These are phyloP conservation scores for Rhinichthys osculus DNA, from an alignment of 2,797 vertebrate genomes.

Conservation along the genomic window DNA sequence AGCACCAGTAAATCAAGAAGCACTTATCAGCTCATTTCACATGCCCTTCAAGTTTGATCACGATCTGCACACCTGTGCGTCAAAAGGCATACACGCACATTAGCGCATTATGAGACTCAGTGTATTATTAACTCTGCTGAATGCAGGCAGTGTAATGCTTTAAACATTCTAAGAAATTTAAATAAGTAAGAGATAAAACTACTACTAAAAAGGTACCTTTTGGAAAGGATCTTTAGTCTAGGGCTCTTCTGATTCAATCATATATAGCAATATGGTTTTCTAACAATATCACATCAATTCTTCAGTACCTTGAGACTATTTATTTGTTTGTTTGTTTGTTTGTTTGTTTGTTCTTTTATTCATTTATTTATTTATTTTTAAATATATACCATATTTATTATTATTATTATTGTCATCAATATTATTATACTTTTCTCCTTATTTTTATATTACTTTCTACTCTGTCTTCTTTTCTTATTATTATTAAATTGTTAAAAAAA, in stretches of 20 bases:
- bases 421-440: too few relatives aligned
- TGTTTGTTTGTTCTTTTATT: too few relatives aligned
- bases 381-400: too few relatives aligned
- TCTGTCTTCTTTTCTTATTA: not conserved
- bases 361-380: too few relatives aligned
- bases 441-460: too few relatives aligned
- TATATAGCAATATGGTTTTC: not conserved
- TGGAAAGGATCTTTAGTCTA: not conserved
- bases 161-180: not conserved
- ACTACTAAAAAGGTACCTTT: not conserved
- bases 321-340: not conserved
- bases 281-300: not conserved
- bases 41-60: conserved; percentile 67
- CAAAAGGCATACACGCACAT: conserved; percentile 30
- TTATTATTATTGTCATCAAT: too few relatives aligned
- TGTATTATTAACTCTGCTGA: conserved; percentile 11
- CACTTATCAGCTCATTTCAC: conserved; percentile 77
- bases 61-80: conserved; percentile 36
- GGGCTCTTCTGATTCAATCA: not conserved
- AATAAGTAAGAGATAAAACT: not conserved
- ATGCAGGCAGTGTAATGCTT: not conserved
- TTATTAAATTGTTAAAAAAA: not conserved
- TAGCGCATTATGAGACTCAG: conserved; percentile 3
- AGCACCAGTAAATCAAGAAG: conserved; percentile 76
- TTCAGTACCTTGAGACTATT: not conserved